Base-by-base conservation (phyloP, 2,113 vertebrate species). In the Malurus alboscapulatus region DNA sequence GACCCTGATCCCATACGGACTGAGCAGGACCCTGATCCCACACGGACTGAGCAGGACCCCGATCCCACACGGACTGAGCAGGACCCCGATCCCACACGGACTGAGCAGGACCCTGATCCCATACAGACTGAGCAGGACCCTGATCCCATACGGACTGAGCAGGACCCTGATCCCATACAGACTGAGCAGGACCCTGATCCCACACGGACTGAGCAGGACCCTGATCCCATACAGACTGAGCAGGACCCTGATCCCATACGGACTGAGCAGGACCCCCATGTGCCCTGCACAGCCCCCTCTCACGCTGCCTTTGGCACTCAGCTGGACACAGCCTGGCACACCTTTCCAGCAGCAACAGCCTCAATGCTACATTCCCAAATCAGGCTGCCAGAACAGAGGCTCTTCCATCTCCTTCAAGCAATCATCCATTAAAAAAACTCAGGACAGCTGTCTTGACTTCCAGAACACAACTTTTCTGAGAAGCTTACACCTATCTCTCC, bases 351-450 rank as follows among this genome's bases (percentile, higher is more conserved):
- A 34, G 20, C 29, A 17, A 32, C 12, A 55, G 27, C 8, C 40
- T 40, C 61, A 38, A 5, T 4, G 12, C 34, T 1, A 0, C 8
- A 42, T 9, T 29, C n/a, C 57, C 61, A 32, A 13, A 47, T 12
- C 36, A 61, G 27, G 6, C 5, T 89, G 25, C 44, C 68, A 73
- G 29, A 19, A 72, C 3, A 58, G 12, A 67, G 30, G 13, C 29
- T 34, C 42, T 21, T 69, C 8, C 7, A 77, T 3, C 36, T 66
- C 42, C 51, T 74, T 78, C 34, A 48, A 84, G 42, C 55, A 81
- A 54, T 10, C 26, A 72, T 20, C 16, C 30, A 32, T 40, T 62
- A 8, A 30, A 24, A 63, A 20, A 48, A 59, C 44, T 17, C 17
- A 42, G 72, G n/a, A 42, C 7, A 54, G 54, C 18, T 62, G 4